Conservation (phyloP, 2,113 vertebrate genomes). For the Aramus guarauna region DNA sequence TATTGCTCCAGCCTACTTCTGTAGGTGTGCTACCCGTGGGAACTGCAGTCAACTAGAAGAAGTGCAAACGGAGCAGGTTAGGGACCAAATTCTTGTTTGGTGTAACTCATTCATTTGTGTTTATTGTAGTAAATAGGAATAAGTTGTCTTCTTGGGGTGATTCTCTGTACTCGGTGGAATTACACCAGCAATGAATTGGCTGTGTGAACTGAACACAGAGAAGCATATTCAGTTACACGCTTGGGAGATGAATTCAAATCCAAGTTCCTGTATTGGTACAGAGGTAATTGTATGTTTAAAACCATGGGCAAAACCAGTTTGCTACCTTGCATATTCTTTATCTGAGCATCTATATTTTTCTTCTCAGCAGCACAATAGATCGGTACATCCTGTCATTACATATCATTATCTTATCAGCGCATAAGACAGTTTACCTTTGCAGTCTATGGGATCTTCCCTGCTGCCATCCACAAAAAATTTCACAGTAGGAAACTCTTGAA, state of each 20-base stretch:
- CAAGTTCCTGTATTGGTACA: neutral
- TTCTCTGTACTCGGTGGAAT: neutral
- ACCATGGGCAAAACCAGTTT: neutral
- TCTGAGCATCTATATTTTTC: neutral
- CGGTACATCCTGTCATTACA: neutral
- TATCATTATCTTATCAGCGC: neutral
- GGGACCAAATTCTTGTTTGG: neutral
- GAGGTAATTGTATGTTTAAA: neutral
- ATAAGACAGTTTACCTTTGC: slow-evolving; percentile 77
- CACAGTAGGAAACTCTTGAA: slow-evolving; percentile 71
- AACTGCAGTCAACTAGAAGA: neutral
- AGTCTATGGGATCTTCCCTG: slow-evolving; percentile 77
- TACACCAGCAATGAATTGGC: neutral
- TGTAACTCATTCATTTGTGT: neutral
- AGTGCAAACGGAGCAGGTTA: neutral
- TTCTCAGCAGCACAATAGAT: neutral
- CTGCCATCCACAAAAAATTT: slow-evolving; percentile 85
- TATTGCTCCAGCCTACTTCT: neutral
- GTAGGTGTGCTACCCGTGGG: rapidly evolving
- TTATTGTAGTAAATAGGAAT: neutral
- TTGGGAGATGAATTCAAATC: neutral
- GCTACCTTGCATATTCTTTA: neutral
- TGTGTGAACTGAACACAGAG: neutral
- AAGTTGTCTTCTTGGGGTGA: neutral
- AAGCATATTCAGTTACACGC: neutral